A percentile compares a stretch with the other conserved stretches of the same genome.
Evolutionary conservation across 1,140 invertebrate species (phyloP).

Genomic region (Eurytemora carolleeae): DNA sequence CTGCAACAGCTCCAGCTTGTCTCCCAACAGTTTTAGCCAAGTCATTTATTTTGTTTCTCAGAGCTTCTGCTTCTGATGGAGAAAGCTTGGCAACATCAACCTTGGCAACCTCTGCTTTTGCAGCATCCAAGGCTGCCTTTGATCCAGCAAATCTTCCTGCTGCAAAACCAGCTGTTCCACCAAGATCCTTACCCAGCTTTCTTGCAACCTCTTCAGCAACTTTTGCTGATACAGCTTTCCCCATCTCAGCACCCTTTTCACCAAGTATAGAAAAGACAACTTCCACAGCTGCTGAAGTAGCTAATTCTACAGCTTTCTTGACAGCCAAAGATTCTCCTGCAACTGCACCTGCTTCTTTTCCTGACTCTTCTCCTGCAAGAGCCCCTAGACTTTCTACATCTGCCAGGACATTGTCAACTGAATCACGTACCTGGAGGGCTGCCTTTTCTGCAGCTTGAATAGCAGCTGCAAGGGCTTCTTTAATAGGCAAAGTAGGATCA

Average conservation of each 20-base stretch:
- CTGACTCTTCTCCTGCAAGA: not conserved
- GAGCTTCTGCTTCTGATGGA: not conserved
- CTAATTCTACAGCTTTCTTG: not conserved
- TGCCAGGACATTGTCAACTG: slow-evolving; percentile 1
- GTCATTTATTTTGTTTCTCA: not conserved
- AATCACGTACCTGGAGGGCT: slow-evolving; percentile 3
- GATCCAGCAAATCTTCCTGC: slow-evolving; percentile 5
- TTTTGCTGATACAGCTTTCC: not conserved
- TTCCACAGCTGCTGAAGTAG: not conserved
- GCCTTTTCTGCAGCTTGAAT: slow-evolving; percentile 5
- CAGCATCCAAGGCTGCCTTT: slow-evolving; percentile 1
- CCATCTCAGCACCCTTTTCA: not conserved
- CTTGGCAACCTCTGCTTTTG: not conserved
- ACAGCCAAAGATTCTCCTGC: slow-evolving; percentile 1
- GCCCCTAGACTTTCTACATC: not conserved
- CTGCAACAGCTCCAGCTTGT: not conserved
- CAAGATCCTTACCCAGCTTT: slow-evolving; percentile 12
- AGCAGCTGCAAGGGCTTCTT: slow-evolving; percentile 10
- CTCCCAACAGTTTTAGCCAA: not conserved
- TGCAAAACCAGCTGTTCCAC: slow-evolving; percentile 1
- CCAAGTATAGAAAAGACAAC: slow-evolving; percentile 1
- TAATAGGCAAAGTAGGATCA: slow-evolving; percentile 2
- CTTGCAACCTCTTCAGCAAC: slow-evolving; percentile 12
- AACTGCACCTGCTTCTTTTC: slow-evolving; percentile 10
- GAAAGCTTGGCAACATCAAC: not conserved